Base-by-base conservation (phyloP, 2,797 vertebrate species). In the Myiotriccus ornatus region DNA sequence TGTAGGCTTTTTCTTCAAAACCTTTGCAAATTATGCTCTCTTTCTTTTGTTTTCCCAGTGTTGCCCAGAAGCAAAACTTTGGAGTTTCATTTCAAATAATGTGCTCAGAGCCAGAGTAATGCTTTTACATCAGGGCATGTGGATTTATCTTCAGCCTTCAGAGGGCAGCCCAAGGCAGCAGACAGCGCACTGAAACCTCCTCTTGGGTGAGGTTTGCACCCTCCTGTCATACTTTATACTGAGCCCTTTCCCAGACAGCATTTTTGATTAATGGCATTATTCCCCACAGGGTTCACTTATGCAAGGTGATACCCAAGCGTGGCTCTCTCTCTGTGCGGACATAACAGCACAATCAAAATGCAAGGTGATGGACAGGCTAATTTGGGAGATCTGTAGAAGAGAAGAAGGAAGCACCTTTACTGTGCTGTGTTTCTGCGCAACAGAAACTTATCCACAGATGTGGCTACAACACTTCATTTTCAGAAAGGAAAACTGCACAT, bases 81-180 rank as follows among this genome's bases (percentile, higher is more conserved):
- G 22, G 55, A 63, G 28, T 28, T 39, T 44, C 24, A 9, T 24
- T 27, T 39, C 37, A 35, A 41, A 77, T 12, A 34, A 39, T 1
- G 3, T 14, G 23, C 25, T 49, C 12, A 7, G 64, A n/a, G 65
- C 32, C n/a, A 8, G 77, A 21, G 28, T 43, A 71, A 3, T 1
- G 1, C 9, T n/a, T n/a, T 62, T 69, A 56, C 64, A 30, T 53
- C 47, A 64, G 30, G 53, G 27, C 44, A 56, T 96, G 94, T 71
- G 81, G 59, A 28, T 94, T 93, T 87, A 76, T 23, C 30, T 93
- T 92, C 55, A 60, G 92, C 97, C 98, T 98, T 97, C 94, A 98
- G 97, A 97, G 97, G 97, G 97, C 97, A 97, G 96, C 94, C 91
- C 89, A 96, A 92, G 87, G 96, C 95, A 96, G 92, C 71, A 34